Evolutionary conservation across 2,113 vertebrate species (phyloP).

Genomic region (Triplophysa siluroides): DNA sequence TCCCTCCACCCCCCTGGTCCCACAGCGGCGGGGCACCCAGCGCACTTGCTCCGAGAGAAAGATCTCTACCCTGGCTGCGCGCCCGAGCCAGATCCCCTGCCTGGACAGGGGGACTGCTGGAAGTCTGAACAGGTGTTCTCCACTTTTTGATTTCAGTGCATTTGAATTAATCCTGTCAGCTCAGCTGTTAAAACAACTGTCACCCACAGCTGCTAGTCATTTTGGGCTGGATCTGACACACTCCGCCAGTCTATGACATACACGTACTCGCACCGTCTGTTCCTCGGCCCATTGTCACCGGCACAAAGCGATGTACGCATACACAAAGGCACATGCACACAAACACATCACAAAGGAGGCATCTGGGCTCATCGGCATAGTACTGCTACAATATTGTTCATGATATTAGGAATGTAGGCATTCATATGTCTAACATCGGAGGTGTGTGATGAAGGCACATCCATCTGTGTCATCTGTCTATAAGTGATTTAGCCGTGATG

Average conservation of each 20-base stretch:
- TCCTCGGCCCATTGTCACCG: conserved; percentile 55
- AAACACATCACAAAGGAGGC: conserved; percentile 20
- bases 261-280: conserved; percentile 52
- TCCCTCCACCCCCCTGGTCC: conserved; percentile 58
- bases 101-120: conserved; percentile 82
- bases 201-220: conserved; percentile 99
- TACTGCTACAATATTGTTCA: background rate
- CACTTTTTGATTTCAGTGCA: conserved; percentile 99
- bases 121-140: conserved; percentile 99
- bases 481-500: background rate
- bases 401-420: background rate
- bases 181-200: conserved; percentile 99
- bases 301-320: conserved; percentile 48
- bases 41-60: conserved; percentile 36
- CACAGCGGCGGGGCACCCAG: conserved; percentile 52
- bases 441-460: background rate
- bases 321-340: background rate
- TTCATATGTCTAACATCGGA: background rate
- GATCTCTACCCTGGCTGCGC: conserved; percentile 52
- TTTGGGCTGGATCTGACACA: conserved; percentile 95
- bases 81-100: conserved; percentile 69
- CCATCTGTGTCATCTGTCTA: background rate
- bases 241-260: conserved; percentile 84
- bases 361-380: background rate
- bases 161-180: conserved; percentile 99